These are phyloP conservation scores for Rotaria socialis DNA, from an alignment of 2,888 invertebrate genomes.

Conservation along the genomic window DNA sequence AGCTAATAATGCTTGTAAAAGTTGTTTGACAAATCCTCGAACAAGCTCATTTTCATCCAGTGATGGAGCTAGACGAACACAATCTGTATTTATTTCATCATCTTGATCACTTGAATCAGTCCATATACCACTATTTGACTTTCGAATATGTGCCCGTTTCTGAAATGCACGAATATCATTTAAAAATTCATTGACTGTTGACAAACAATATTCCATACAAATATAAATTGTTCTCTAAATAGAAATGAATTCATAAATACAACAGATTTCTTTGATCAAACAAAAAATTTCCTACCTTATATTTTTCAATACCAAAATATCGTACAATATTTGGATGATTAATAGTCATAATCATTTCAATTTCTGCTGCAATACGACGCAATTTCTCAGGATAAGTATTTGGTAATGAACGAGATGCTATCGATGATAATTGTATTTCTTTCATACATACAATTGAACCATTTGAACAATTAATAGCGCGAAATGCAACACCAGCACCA, in stretches of 20 bases:
- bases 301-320: slow-evolving; percentile 30
- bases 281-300: not conserved
- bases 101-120: slow-evolving; percentile 30
- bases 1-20: slow-evolving; percentile 22
- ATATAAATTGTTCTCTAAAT: slow-evolving; percentile 32
- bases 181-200: slow-evolving; percentile 36
- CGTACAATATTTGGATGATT: slow-evolving; percentile 36
- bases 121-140: not conserved
- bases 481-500: slow-evolving; percentile 28
- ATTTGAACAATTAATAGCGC: slow-evolving; percentile 22
- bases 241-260: not conserved
- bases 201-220: slow-evolving; percentile 36
- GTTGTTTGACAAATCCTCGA: slow-evolving; percentile 19
- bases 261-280: not conserved
- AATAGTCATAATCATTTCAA: slow-evolving; percentile 23
- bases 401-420: slow-evolving; percentile 22
- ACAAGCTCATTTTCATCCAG: slow-evolving; percentile 10
- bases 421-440: slow-evolving; percentile 6
- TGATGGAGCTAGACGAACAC: not conserved
- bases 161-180: slow-evolving; percentile 37
- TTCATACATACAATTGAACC: slow-evolving; percentile 34
- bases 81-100: not conserved
- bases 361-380: slow-evolving; percentile 17
- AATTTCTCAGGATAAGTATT: slow-evolving; percentile 27
- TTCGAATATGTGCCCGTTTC: not conserved